Conservation (phyloP, 2,888 invertebrate species). For the Plutella xylostella region DNA sequence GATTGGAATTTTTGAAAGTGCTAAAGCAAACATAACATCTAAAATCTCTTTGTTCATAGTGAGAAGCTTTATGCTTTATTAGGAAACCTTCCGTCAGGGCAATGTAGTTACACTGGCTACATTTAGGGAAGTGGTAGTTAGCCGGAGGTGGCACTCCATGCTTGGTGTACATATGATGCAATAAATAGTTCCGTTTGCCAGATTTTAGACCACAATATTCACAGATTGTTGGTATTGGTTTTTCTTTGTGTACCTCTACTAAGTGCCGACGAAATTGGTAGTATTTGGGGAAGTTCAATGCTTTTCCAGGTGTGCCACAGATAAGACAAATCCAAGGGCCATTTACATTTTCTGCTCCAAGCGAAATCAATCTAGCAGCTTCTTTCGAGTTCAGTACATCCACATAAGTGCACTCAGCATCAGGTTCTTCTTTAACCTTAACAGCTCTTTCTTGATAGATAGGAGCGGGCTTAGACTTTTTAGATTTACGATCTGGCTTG, state of each 20-base stretch:
- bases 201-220: constrained; percentile 88
- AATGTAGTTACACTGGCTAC: constrained; percentile 79
- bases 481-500: neutral
- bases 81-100: constrained; percentile 80
- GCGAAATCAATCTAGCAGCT: constrained; percentile 70
- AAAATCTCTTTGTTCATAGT: constrained; percentile 56
- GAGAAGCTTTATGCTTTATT: constrained; percentile 76
- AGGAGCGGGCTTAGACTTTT: neutral
- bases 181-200: constrained; percentile 76
- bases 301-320: constrained; percentile 77
- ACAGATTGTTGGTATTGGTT: constrained; percentile 81
- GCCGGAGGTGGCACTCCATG: constrained; percentile 81
- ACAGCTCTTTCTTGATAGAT: neutral
- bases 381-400: constrained; percentile 72
- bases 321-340: constrained; percentile 87
- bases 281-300: constrained; percentile 80
- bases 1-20: constrained; percentile 50
- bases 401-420: constrained; percentile 24
- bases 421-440: constrained; percentile 24
- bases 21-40: constrained; percentile 69
- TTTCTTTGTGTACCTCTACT: constrained; percentile 82
- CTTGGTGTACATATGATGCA: constrained; percentile 84
- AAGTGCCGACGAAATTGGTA: constrained; percentile 85
- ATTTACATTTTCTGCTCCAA: constrained; percentile 72
- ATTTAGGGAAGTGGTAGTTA: constrained; percentile 81